phyloP scores from a whole-genome alignment of 2,888 invertebrate genomes.

The Schizaphis graminum region DNA sequence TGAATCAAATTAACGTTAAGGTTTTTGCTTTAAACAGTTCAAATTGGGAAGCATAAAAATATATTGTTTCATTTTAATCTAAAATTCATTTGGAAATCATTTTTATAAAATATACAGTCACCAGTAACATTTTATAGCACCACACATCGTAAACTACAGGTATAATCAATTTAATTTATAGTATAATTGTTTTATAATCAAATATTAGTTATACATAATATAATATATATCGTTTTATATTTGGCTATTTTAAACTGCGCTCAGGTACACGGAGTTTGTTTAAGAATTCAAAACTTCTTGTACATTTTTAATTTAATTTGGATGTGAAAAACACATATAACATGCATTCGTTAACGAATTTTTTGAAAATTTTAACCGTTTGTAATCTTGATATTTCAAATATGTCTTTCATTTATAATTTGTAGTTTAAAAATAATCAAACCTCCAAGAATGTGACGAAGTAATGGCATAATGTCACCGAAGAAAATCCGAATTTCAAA shows the following conservation, averaged over 20 bases:
- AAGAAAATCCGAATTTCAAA: not conserved
- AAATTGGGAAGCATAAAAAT: not conserved
- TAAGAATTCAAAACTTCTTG: not conserved
- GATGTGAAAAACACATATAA: not conserved
- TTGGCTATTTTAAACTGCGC: not conserved
- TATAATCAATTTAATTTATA: not conserved
- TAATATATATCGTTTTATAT: not conserved
- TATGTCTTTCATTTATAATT: not conserved
- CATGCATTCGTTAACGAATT: not conserved
- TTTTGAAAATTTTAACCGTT: not conserved
- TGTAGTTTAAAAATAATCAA: not conserved
- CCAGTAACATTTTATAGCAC: not conserved
- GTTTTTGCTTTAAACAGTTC: constrained; percentile 5
- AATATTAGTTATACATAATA: not conserved
- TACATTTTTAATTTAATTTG: not conserved
- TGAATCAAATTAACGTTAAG: constrained; percentile 8
- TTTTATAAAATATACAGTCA: not conserved
- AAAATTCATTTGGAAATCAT: not conserved
- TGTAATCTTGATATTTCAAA: not conserved
- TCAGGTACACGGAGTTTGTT: not conserved
- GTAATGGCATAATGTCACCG: not conserved
- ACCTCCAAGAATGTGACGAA: not conserved
- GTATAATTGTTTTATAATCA: not conserved
- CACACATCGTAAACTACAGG: not conserved
- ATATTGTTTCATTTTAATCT: not conserved